These are phyloP conservation scores for Syrmaticus mikado DNA, from an alignment of 2,113 vertebrate genomes.

Conservation along the genomic window DNA sequence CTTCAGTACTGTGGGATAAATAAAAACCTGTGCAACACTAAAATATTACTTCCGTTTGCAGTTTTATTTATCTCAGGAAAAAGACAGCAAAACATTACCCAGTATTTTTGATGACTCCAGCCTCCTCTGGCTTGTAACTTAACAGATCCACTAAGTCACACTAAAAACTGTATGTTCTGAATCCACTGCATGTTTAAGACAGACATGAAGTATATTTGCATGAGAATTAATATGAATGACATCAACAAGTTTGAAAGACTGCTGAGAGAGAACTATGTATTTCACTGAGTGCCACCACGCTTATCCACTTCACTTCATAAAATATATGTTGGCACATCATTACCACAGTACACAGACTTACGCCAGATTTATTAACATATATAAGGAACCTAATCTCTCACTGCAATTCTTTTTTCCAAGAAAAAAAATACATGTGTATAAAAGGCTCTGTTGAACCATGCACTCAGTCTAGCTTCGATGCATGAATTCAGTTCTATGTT, in stretches of 20 bases:
- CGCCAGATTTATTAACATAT: not conserved
- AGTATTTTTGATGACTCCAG: not conserved
- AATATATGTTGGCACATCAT: not conserved
- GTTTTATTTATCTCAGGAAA: not conserved
- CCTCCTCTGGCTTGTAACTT: not conserved
- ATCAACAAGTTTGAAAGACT: not conserved
- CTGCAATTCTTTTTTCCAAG: not conserved
- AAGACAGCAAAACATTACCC: not conserved
- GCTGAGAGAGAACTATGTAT: not conserved
- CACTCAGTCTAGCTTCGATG: not conserved
- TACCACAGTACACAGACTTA: not conserved
- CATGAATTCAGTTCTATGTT: not conserved
- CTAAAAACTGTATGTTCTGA: not conserved
- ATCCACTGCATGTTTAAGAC: accelerated
- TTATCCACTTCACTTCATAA: not conserved
- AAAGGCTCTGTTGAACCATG: not conserved
- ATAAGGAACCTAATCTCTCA: not conserved
- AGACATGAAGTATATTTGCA: not conserved
- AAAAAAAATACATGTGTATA: not conserved
- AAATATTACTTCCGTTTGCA: not conserved
- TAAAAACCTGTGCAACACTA: accelerated
- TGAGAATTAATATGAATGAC: not conserved
- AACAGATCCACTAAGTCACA: not conserved
- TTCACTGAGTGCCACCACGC: not conserved
- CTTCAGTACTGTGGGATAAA: not conserved